Percentiles rank a stretch among this genome's conserved stretches.
phyloP scores from a whole-genome alignment of 2,797 vertebrate genomes.

The Lepus oiostolus region DNA sequence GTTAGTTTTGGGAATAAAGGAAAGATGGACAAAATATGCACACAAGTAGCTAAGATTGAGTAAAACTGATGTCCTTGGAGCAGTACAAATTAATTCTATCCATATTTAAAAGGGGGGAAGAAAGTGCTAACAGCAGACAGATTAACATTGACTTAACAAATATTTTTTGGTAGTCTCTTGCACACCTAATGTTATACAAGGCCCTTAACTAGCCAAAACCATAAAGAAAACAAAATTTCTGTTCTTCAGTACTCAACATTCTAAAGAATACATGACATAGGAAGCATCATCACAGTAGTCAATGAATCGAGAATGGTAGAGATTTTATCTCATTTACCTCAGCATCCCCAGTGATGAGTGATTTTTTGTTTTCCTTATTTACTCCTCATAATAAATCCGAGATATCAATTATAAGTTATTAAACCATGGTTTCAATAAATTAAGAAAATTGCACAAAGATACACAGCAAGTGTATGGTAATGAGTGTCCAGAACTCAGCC shows the following conservation, averaged over 20 bases:
- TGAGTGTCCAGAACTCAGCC: neutral
- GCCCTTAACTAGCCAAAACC: neutral
- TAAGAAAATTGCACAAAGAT: neutral
- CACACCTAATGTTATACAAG: neutral
- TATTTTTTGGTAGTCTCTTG: neutral
- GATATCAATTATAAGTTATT: neutral
- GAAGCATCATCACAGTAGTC: neutral
- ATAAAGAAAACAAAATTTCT: slow-evolving; percentile 19
- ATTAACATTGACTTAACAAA: neutral
- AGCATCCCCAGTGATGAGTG: neutral
- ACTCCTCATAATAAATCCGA: neutral
- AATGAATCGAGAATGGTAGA: neutral
- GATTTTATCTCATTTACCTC: neutral
- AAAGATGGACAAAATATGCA: neutral
- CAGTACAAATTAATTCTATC: neutral
- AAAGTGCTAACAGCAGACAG: neutral
- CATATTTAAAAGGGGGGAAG: neutral
- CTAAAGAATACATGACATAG: neutral
- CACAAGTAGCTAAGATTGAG: neutral
- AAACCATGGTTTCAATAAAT: neutral
- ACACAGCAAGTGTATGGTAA: neutral
- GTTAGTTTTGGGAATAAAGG: neutral
- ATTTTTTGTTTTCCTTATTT: neutral
- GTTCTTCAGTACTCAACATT: neutral
- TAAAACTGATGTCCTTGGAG: neutral